Evolutionary conservation across 2,888 invertebrate genomes (phyloP), one percentile per base, ranked within the genome.

Genomic region (Aleiodes alternator): DNA sequence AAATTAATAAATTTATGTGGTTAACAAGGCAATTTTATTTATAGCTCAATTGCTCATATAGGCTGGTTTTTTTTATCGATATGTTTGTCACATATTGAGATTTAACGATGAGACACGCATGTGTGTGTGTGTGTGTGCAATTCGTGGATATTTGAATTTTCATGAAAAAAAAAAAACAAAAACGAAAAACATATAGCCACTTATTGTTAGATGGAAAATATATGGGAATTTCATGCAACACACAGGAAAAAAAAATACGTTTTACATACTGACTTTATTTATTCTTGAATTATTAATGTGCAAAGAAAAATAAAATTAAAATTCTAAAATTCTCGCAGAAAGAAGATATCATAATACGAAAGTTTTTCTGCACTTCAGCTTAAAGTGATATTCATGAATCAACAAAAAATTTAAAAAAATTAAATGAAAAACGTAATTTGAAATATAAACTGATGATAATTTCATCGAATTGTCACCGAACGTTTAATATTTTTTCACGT

Each of bases 281-380:
- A 23, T 61, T n/a, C 43, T 61, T 61, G 38, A 61, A 61, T 61
- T 61, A 61, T 38, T 38, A 38, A 61, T 7, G 34, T 11, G 6
- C 12, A 7, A 34, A 34, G 4, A 34, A 34, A 34, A 59, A 34
- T 59, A 59, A 59, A 59, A 34, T 59, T 11, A n/a, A 59, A 59
- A 59, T 59, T 31, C 29, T 34, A 11, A 43, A 43, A 8, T 23
- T 23, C 23, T 23, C 23, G 23, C 23, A n/a, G 23, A 2, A 23
- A 23, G 23, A 23, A 23, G 23, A 23, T 23, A 23, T n/a, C n/a
- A n/a, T 2, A n/a, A 38, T 61, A 38, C 38, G 38, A 7, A 43
- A 43, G 6, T 8, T 31, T 7, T n/a, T 56, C 8, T 23, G 16
- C 23, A 11, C n/a, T 59, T 31, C 34, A 59, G 34, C 34, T 34